Evolutionary conservation across 2,797 vertebrate genomes (phyloP).

Genomic region (Coilia nasus): DNA sequence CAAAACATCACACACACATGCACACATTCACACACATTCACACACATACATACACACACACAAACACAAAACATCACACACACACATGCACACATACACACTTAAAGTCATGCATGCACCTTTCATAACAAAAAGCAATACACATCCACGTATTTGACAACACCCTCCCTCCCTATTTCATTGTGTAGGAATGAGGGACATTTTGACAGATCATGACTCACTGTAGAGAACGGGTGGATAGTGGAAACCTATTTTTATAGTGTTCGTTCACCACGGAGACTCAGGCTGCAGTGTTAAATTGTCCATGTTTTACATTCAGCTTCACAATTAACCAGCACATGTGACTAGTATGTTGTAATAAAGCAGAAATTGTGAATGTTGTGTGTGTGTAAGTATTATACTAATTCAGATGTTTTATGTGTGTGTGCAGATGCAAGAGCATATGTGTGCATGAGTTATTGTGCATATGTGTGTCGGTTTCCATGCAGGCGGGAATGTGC

Average conservation of each 20-base stretch:
- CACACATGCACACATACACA: conserved; percentile 16
- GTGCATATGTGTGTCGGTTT: no score
- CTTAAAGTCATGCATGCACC: conserved; percentile 13
- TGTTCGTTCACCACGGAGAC: background rate
- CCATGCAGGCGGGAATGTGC: no score
- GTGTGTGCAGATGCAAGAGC: no score
- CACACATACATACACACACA: conserved; percentile 37
- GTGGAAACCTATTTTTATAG: background rate
- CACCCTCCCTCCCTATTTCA: background rate
- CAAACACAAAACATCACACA: conserved; percentile 13
- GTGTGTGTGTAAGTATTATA: no score
- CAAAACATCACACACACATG: conserved; percentile 30
- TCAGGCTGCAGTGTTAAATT: background rate
- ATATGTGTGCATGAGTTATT: no score
- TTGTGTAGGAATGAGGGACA: background rate
- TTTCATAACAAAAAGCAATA: background rate
- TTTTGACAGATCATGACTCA: conserved; percentile 18
- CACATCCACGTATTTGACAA: background rate
- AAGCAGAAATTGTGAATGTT: background rate
- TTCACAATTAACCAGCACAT: background rate
- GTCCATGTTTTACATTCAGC: conserved; percentile 7
- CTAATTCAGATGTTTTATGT: no score
- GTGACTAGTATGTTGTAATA: background rate
- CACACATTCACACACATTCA: conserved; percentile 20
- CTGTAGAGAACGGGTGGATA: background rate